Conservation (phyloP, 2,113 vertebrate species). For the Siniperca knerii region DNA sequence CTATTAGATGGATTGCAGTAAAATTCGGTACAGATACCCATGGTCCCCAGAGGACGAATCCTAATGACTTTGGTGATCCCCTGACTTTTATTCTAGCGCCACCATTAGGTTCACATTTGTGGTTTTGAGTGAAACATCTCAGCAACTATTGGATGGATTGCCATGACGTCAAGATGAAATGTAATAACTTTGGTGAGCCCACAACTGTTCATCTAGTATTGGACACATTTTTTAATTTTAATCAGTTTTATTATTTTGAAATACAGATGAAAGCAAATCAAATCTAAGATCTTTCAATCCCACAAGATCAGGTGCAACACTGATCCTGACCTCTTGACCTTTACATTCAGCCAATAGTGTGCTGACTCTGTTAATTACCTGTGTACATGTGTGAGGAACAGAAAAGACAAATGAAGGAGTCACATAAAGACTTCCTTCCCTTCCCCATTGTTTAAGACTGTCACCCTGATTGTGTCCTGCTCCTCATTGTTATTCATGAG, state of each 20-base stretch:
- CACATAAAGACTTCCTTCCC: constrained; percentile 50
- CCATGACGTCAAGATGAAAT: too few relatives aligned
- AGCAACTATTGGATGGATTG: too few relatives aligned
- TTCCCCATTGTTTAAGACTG: constrained; percentile 66
- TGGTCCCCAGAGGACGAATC: background rate
- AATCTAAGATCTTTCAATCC: background rate
- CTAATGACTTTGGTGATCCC: background rate
- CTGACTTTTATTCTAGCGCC: background rate
- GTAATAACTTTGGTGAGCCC: too few relatives aligned
- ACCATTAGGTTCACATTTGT: background rate
- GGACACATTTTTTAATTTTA: too few relatives aligned
- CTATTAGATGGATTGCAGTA: background rate
- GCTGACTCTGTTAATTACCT: constrained; percentile 32
- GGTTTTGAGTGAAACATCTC: background rate
- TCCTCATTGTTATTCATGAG: constrained; percentile 78
- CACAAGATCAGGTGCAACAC: background rate
- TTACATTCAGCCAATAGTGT: background rate
- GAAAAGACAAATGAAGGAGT: constrained; percentile 53
- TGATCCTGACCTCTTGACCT: constrained; percentile 46
- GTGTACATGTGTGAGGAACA: constrained; percentile 32
- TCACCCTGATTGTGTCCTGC: constrained; percentile 60
- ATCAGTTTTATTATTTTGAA: background rate
- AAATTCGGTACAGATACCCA: background rate
- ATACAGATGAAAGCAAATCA: too few relatives aligned
- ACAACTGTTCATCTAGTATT: too few relatives aligned